A percentile compares a stretch with the other conserved stretches of the same genome.
Evolutionary conservation across 2,797 vertebrate genomes (phyloP).

Genomic region (Myotis myotis): DNA sequence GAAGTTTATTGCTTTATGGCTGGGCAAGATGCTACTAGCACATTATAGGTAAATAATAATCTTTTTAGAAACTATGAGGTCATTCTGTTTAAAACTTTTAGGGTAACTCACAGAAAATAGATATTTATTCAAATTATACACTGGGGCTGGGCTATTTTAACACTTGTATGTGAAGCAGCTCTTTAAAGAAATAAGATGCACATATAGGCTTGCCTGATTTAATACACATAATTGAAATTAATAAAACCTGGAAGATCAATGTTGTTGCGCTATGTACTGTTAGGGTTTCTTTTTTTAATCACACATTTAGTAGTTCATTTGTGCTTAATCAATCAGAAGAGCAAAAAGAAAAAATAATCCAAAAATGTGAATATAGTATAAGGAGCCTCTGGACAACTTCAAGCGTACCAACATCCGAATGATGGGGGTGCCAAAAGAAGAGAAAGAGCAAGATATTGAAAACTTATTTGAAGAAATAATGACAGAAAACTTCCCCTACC

Average conservation of each 20-base stretch:
- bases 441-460: too few species aligned
- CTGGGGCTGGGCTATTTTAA: slow-evolving; percentile 59
- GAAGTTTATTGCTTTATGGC: slow-evolving; percentile 70
- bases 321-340: slow-evolving; percentile 80
- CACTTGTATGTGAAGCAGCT: slow-evolving; percentile 81
- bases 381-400: background rate
- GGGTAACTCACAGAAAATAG: slow-evolving; percentile 74
- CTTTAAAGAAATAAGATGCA: slow-evolving; percentile 81
- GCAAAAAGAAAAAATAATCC: background rate
- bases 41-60: slow-evolving; percentile 67
- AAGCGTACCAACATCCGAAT: background rate
- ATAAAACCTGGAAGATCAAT: slow-evolving; percentile 84
- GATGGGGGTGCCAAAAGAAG: too few species aligned
- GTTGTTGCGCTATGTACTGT: slow-evolving; percentile 83
- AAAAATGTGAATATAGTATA: background rate
- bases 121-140: slow-evolving; percentile 56
- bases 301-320: slow-evolving; percentile 83
- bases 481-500: too few species aligned
- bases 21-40: slow-evolving; percentile 68
- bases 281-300: slow-evolving; percentile 76
- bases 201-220: slow-evolving; percentile 65
- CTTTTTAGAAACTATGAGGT: slow-evolving; percentile 68
- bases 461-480: too few species aligned
- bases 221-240: slow-evolving; percentile 78
- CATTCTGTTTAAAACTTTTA: slow-evolving; percentile 74